Evolutionary conservation across 2,113 vertebrate genomes (phyloP).

Genomic region (Myotis yumanensis): DNA sequence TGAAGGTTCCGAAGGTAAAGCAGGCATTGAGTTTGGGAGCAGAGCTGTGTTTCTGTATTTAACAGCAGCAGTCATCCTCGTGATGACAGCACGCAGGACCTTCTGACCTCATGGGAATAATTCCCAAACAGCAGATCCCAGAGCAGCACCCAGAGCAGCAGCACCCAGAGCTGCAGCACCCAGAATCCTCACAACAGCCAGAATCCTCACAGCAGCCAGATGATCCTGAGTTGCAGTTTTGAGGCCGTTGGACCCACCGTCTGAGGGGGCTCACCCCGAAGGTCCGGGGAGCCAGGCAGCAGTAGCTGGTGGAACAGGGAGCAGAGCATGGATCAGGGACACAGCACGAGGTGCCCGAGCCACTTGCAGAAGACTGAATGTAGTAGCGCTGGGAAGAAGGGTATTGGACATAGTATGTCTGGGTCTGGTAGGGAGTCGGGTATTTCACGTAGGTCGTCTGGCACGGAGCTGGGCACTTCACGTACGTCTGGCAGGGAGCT

Average conservation of each 20-base stretch:
- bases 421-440: slow-evolving; percentile 23
- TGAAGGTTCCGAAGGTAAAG: neutral
- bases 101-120: slow-evolving; percentile 75
- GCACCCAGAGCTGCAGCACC: neutral
- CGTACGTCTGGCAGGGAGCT: neutral
- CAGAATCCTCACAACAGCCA: slow-evolving; percentile 30
- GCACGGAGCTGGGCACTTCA: neutral
- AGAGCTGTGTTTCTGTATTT: neutral
- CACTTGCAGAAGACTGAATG: neutral
- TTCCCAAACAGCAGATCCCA: slow-evolving; percentile 71
- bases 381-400: slow-evolving; percentile 61
- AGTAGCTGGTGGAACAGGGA: slow-evolving; percentile 70
- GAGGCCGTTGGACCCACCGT: slow-evolving; percentile 72
- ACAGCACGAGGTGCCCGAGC: neutral
- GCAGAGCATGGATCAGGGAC: slow-evolving; percentile 63
- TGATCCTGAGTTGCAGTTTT: slow-evolving; percentile 42
- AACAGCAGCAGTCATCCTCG: slow-evolving; percentile 68
- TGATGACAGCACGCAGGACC: slow-evolving; percentile 69
- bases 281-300: slow-evolving; percentile 69
- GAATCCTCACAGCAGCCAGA: slow-evolving; percentile 57
- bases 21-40: neutral
- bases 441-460: slow-evolving; percentile 14
- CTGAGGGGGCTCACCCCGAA: slow-evolving; percentile 76
- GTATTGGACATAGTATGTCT: slow-evolving; percentile 45
- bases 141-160: neutral